Conservation (phyloP, 2,113 vertebrate genomes). For the Mungos mungo region DNA sequence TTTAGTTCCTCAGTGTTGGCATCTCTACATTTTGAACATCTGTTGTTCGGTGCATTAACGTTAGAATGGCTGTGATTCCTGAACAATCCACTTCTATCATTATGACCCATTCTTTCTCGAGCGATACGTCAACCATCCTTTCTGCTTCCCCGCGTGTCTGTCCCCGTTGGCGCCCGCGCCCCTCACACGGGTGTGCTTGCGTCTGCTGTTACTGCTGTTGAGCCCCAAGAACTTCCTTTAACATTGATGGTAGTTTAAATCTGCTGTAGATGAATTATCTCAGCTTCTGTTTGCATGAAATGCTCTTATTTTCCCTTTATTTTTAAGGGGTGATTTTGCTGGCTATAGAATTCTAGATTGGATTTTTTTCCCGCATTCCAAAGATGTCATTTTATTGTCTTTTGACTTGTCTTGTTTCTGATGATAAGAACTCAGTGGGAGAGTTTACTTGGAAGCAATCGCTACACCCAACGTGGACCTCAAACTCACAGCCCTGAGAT, state of each 20-base stretch:
- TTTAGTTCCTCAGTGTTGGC: not conserved
- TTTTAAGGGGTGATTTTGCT: not conserved
- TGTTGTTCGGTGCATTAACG: not conserved
- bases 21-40: not conserved
- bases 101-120: not conserved
- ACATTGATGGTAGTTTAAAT: not conserved
- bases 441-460: not conserved
- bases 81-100: not conserved
- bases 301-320: not conserved
- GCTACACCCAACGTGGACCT: too few relatives aligned
- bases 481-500: too few relatives aligned
- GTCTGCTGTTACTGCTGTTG: not conserved
- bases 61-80: not conserved
- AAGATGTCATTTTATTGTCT: not conserved
- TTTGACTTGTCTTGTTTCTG: not conserved
- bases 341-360: not conserved
- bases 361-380: not conserved
- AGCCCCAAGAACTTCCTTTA: not conserved
- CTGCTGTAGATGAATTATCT: not conserved
- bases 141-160: not conserved
- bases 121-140: not conserved
- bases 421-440: not conserved
- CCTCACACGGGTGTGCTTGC: not conserved
- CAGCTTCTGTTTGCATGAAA: not conserved
- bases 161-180: not conserved